Base-by-base conservation (phyloP, 2,888 invertebrate genomes). In the Myopa tessellatipennis region DNA sequence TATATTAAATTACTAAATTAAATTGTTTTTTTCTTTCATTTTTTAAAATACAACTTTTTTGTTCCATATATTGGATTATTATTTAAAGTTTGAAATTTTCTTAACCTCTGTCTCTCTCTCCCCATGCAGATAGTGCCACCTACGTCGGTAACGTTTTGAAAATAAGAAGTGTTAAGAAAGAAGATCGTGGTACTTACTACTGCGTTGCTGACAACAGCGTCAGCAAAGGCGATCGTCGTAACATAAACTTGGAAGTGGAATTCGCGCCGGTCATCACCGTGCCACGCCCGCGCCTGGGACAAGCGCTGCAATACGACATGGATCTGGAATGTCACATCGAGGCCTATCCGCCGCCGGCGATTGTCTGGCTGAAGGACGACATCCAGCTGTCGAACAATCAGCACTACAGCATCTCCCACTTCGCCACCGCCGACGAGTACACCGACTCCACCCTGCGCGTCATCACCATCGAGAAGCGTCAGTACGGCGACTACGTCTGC, bases 271-370 rank as follows among this genome's bases (percentile, higher is more conserved):
- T 96, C 0, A 95, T 97, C 68, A 93, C 94, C 0, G 95, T 95
- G 14, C 95, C 96, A 0, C 90, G 95, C 34, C 96, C 96, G 0
- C 91, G 96, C 36, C 90, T 96, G 52, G 96, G 96, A 14, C 92
- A 92, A 91, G 97, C 97, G 0, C 90, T 97, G 12, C 97, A 97
- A 87, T 97, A 96, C 85, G 96, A 98, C 84, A 97, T 97, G 94
- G 96, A 97, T 85, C 88, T 98, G 80, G 97, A 98, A 85, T 98
- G 98, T 85, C 97, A 97, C 88, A 95, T 97, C 16, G 96, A 96
- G 87, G 98, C 98, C 0, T 97, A 97, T 89, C 98, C 98, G 0
- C 96, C 96, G 4, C 98, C 98, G 0, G 96, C 95, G 1, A 96
- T 98, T 81, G 92, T 93, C 0, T 98, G 98, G 98, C 90, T 95